Base-by-base conservation (phyloP, 1,140 invertebrate species). In the Drosophila kurseongensis region DNA sequence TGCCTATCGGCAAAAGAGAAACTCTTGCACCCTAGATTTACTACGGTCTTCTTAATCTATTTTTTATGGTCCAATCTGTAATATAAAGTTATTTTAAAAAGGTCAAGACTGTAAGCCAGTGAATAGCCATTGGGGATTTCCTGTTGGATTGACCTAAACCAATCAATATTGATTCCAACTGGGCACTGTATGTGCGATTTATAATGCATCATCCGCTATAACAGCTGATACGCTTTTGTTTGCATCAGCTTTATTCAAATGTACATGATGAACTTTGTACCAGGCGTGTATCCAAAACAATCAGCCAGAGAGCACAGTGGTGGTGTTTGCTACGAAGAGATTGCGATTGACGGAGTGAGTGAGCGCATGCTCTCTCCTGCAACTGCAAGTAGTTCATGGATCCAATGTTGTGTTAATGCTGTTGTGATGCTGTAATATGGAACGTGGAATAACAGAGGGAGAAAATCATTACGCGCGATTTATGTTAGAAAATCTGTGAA, bases 251-350 rank as follows among this genome's bases (percentile, higher is more conserved):
- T 18, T 18, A 16, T 52, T 35, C 16, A 35, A 36, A 18, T 35
- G 50, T 36, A 36, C 10, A 12, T 13, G 18, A 6, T 48, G 68
- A 72, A 71, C 66, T 72, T 58, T 71, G 68, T 42, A 71, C 66
- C 36, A 41, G 71, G 32, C 57, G 50, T 55, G 59, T 54, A 63
- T 63, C 38, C 32, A 27, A 35, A 52, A 32, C 18, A 42, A 13
- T 27, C 18, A 5, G 38, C 10, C 47, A 23, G 48, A 61, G 13
- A 44, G 48, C 48, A 12, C 7, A 29, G 13, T 50, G 13, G 32
- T 36, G 47, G 58, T 29, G 23, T 48, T 54, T 29, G 35, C 18
- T 0, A 16, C 16, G 1, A 23, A 73, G 38, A 66, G 51, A 18
- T n/a, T n/a, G 23, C 41, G 41, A 29, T 41, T 32, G 13, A 36